Evolutionary conservation across 1,140 invertebrate genomes (phyloP), one percentile per base, ranked within the genome.

Genomic region (Aphaenogaster floridana): DNA sequence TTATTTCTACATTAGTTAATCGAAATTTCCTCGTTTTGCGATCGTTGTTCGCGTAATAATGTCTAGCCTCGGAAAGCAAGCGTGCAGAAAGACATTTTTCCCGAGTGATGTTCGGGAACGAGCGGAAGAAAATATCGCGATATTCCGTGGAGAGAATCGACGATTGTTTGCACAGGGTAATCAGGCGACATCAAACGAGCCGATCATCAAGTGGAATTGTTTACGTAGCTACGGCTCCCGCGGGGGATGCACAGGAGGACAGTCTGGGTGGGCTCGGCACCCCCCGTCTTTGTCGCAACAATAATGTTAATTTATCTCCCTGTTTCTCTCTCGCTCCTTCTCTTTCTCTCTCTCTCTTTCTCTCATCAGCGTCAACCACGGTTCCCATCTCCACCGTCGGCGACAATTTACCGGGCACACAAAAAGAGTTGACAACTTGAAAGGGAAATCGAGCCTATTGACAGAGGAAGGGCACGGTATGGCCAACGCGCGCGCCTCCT

Each of bases 371-470:
- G 54, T 92, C 39, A 48, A 61, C 66, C 45, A 54, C 59, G 48
- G 21, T 48, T 79, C 61, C 74, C 84, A 39, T 68, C 88, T 92
- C 88, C 54, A 86, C 81, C 92, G 89, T 87, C 86, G 90, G 92
- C 93, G 93, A 94, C 93, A 95, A 95, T 95, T 95, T 95, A 93
- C 93, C 94, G 83, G 90, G 93, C 91, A 95, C 91, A 95, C 94
- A 95, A 95, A 95, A 95, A 95, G 94, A 95, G 94, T 95, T 95
- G 95, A 94, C 94, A 95, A 95, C 94, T 95, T 95, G 94, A 95
- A 95, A 95, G 95, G 95, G 95, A 95, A 95, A 95, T 95, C 92
- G 95, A 95, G 95, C 94, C 94, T 95, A 95, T 95, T 95, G 95
- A 95, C 95, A 95, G 91, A 94, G 87, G 90, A 91, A 92, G 90